Percentiles rank a stretch among this genome's conserved stretches.
Conservation (phyloP, 2,888 invertebrate species). For the Galeopsomyia nigrocyanea region DNA sequence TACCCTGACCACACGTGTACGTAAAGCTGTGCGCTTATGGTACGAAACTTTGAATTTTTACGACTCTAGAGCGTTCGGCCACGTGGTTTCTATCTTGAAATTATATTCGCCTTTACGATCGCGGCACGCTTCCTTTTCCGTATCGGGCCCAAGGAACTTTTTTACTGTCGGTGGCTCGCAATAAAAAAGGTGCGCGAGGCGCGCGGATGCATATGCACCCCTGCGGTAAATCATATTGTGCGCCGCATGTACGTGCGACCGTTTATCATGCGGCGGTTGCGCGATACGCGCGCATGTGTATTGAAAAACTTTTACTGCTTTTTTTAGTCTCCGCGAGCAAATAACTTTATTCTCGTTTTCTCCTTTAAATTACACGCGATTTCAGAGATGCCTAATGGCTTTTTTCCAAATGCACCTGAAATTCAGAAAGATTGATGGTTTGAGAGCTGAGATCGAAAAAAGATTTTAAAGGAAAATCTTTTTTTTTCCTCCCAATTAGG, state of each 20-base stretch:
- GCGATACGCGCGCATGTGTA: conserved; percentile 8
- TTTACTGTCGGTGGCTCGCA: conserved; percentile 22
- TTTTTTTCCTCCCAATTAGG: conserved; percentile 41
- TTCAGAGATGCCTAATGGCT: no score
- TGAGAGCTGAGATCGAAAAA: neutral
- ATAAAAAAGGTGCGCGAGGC: conserved; percentile 22
- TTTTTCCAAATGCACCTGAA: conserved; percentile 7
- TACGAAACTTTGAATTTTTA: conserved; percentile 31
- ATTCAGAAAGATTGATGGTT: neutral
- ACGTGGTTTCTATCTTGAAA: conserved; percentile 6
- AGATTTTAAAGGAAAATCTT: conserved; percentile 7
- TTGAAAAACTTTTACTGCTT: conserved; percentile 5
- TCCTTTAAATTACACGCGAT: no score
- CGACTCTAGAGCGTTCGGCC: neutral
- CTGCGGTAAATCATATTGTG: conserved; percentile 31
- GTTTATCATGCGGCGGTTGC: conserved; percentile 30
- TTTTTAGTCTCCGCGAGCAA: no score
- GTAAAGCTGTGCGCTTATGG: neutral
- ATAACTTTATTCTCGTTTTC: neutral
- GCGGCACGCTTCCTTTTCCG: neutral
- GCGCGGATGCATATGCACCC: conserved; percentile 24
- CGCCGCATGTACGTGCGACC: neutral
- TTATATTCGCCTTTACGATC: conserved; percentile 34
- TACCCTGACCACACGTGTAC: no score
- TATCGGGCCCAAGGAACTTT: conserved; percentile 5